Evolutionary conservation across 2,113 vertebrate species (phyloP).

Genomic region (Etheostoma spectabile): DNA sequence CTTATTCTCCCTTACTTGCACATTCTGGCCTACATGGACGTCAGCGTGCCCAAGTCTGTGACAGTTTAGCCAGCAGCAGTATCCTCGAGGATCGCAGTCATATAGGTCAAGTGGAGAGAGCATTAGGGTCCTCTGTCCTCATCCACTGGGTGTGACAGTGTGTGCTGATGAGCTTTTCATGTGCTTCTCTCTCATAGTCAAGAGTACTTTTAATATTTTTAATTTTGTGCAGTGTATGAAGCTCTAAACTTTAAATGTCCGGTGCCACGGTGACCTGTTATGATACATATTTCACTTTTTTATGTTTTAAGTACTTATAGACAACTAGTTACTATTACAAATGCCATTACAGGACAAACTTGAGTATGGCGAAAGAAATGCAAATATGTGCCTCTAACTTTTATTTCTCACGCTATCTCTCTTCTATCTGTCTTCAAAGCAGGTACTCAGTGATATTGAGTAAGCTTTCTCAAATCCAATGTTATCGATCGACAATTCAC

Average conservation of each 20-base stretch:
- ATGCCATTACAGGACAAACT: background rate
- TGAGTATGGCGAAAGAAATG: background rate
- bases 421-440: background rate
- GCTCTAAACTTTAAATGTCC: background rate
- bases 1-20: conserved; percentile 6
- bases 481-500: background rate
- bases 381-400: background rate
- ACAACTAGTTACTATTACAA: no score
- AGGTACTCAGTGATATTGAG: background rate
- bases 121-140: conserved; percentile 23
- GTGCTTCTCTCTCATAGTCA: conserved; percentile 7
- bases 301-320: no score
- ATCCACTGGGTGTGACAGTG: conserved; percentile 17
- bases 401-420: no score
- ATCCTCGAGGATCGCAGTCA: conserved; percentile 14
- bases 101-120: conserved; percentile 51
- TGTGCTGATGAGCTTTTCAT: conserved; percentile 36
- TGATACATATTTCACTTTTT: background rate
- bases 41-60: conserved; percentile 5
- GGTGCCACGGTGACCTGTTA: no score
- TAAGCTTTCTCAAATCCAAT: background rate
- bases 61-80: conserved; percentile 25
- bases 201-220: background rate
- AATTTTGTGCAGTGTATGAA: background rate
- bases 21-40: conserved; percentile 30